These are phyloP conservation scores for Napeogenes sylphis DNA, from an alignment of 2,888 invertebrate species.

Conservation along the genomic window DNA sequence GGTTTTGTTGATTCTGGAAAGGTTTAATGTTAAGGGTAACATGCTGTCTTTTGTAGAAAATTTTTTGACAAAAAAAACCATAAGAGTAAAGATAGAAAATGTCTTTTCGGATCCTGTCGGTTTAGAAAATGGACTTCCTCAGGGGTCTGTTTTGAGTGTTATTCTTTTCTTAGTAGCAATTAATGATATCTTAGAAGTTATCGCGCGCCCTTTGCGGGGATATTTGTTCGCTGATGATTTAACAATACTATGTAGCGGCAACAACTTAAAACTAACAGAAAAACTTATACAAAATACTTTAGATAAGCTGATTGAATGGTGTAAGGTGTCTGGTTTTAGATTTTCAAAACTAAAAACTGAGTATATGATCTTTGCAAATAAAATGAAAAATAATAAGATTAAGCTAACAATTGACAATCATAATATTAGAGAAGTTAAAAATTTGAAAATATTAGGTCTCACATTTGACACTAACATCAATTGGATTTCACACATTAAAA, in stretches of 20 bases:
- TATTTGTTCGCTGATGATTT: conserved; percentile 23
- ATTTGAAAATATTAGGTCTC: conserved; percentile 21
- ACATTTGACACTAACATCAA: conserved; percentile 24
- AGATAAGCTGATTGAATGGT: conserved; percentile 19
- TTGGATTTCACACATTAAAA: conserved; percentile 22
- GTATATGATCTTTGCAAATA: conserved; percentile 21
- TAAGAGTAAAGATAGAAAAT: conserved; percentile 18
- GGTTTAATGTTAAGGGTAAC: conserved; percentile 16
- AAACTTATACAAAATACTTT: conserved; percentile 22
- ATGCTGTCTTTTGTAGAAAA: conserved; percentile 17
- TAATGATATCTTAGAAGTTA: conserved; percentile 19
- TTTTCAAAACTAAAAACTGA: conserved; percentile 27
- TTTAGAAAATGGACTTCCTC: conserved; percentile 24
- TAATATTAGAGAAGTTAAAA: conserved; percentile 18
- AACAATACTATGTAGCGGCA: conserved; percentile 17
- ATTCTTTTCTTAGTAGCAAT: conserved; percentile 25
- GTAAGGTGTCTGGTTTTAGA: conserved; percentile 18
- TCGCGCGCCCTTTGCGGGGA: conserved; percentile 19
- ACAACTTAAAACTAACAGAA: conserved; percentile 9
- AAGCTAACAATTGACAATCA: conserved; percentile 9
- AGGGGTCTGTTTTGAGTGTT: conserved; percentile 21
- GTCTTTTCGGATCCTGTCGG: neutral
- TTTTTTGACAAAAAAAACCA: conserved; percentile 18
- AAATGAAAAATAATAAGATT: conserved; percentile 11
- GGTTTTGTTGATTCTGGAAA: conserved; percentile 13